Percentiles rank a stretch among this genome's conserved stretches.
Evolutionary conservation across 2,797 vertebrate genomes (phyloP).

Genomic region (Enteromius paludinosus): DNA sequence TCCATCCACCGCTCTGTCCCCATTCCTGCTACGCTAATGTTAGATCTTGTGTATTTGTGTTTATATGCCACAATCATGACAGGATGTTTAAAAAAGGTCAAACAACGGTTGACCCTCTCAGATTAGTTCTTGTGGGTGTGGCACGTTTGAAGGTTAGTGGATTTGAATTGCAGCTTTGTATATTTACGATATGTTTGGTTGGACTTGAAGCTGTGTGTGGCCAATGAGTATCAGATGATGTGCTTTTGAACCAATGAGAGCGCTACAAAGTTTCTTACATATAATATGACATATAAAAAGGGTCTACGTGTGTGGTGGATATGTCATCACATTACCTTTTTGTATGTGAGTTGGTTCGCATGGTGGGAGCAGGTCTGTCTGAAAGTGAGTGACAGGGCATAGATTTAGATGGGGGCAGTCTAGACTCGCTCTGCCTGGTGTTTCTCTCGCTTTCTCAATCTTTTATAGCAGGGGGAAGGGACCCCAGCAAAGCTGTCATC

Average conservation of each 20-base stretch:
- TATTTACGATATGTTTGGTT: constrained; percentile 3
- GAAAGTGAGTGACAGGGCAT: constrained; percentile 69
- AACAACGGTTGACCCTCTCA: constrained; percentile 47
- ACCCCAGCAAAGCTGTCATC: neutral
- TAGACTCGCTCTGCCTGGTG: constrained; percentile 77
- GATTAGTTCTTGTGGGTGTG: constrained; percentile 41
- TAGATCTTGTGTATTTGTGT: constrained; percentile 56
- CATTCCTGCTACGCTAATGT: constrained; percentile 51
- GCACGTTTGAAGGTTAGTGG: constrained; percentile 26
- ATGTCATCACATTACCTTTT: constrained; percentile 4
- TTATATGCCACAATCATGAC: constrained; percentile 48
- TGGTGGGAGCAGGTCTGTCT: constrained; percentile 64
- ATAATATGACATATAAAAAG: neutral
- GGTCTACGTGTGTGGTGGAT: neutral
- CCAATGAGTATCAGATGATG: constrained; percentile 46
- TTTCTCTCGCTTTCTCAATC: constrained; percentile 38
- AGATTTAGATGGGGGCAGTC: constrained; percentile 68
- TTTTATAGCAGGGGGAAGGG: constrained; percentile 60
- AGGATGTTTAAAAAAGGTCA: constrained; percentile 59
- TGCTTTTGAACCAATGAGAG: constrained; percentile 31
- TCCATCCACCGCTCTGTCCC: constrained; percentile 23
- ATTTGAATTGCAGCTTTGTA: constrained; percentile 45
- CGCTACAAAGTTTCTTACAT: constrained; percentile 2
- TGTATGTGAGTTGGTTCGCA: constrained; percentile 7
- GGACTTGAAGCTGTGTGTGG: constrained; percentile 19